Evolutionary conservation across 2,113 vertebrate genomes (phyloP), one percentile per base, ranked within the genome.

Genomic region (Thunnus thynnus): DNA sequence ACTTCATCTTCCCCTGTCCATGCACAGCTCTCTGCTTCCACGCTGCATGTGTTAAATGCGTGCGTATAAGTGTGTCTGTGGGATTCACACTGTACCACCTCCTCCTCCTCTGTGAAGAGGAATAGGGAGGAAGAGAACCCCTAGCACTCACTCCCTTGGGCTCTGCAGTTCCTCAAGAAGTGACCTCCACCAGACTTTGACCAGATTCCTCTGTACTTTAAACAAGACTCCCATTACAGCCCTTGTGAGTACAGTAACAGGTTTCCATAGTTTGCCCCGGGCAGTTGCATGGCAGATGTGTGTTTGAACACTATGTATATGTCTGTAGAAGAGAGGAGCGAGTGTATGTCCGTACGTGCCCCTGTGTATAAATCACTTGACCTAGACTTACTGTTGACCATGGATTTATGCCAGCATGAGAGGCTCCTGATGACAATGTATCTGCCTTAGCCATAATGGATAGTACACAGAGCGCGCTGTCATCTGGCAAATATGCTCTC

Each of bases 301-400:
- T 82, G 80, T 79, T 85, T 79, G 79, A 76, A 47, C 70, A 65
- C 55, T 30, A 22, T 84, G 85, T 84, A 75, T 77, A 70, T 50
- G 77, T 72, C 80, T 86, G 75, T 54, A 44, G 68, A 57, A 52
- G 61, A 71, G 68, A 65, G 18, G 66, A 65, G 3, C 56, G 66
- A 85, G 81, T 83, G 82, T 69, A 54, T 74, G 88, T 72, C 58
- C 52, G 62, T 63, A 13, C 20, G 0, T 82, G 86, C 80, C 88
- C 86, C 57, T 81, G 83, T 90, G 85, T 91, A 91, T 94, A 94
- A 91, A 93, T 94, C 92, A 93, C 91, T 92, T 93, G 93, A 94
- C 92, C 93, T 75, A 87, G 89, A 91, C 91, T 92, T 82, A 88
- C 82, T 86, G 88, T 90, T 91, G 90, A 87, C 90, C 83, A 0